A percentile compares a stretch with the other conserved stretches of the same genome.
phyloP scores from a whole-genome alignment of 1,140 invertebrate genomes.

The Homarus americanus region DNA sequence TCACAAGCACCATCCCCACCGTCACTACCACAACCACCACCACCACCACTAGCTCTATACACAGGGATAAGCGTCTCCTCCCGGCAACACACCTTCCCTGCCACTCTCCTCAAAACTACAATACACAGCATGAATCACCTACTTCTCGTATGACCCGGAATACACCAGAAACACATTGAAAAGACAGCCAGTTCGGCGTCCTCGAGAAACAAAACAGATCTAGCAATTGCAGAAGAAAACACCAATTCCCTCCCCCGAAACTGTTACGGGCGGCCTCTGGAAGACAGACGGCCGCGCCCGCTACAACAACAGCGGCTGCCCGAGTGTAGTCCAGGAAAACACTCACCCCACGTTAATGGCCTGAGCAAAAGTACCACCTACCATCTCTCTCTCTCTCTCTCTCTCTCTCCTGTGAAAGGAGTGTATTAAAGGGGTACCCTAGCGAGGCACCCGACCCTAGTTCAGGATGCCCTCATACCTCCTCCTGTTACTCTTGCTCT shows the following conservation, averaged over 20 bases:
- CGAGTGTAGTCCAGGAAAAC: background rate
- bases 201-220: constrained; percentile 9
- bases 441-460: background rate
- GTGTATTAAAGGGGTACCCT: background rate
- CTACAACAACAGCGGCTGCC: background rate
- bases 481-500: background rate
- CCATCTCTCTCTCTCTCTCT: background rate
- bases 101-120: background rate
- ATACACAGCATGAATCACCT: background rate
- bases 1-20: background rate
- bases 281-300: background rate
- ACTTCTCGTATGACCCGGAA: background rate
- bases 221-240: constrained; percentile 12
- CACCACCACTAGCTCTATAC: background rate
- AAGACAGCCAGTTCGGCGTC: background rate
- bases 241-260: background rate
- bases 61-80: background rate
- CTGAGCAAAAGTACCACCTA: background rate
- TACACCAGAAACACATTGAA: background rate
- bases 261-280: background rate
- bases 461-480: background rate
- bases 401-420: background rate
- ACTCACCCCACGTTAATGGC: constrained; percentile 12
- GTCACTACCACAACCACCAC: background rate
- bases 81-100: background rate